Percentiles rank a stretch among this genome's conserved stretches.
Evolutionary conservation across 1,140 invertebrate genomes (phyloP).

Genomic region (Sesamia nonagrioides): DNA sequence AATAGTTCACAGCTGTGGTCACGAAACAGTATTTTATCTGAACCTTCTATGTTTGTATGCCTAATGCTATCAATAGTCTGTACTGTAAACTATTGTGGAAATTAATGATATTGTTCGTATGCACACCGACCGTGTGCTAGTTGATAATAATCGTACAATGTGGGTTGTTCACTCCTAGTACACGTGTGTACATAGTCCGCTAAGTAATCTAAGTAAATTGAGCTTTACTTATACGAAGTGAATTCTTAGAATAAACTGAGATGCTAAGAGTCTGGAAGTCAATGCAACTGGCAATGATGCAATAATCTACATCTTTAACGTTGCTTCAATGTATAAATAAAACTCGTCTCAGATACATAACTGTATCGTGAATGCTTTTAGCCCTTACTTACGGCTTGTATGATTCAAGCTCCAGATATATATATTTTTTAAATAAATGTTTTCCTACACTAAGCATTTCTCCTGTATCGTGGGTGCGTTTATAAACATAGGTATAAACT

Average conservation of each 20-base stretch:
- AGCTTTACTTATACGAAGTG: neutral
- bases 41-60: neutral
- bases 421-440: too few relatives aligned
- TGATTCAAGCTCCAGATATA: neutral
- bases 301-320: slow-evolving; percentile 5
- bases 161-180: slow-evolving; percentile 21
- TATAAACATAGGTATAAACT: too few relatives aligned
- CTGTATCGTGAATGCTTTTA: slow-evolving; percentile 13
- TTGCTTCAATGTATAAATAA: slow-evolving; percentile 4
- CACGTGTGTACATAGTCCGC: neutral
- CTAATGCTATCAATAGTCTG: slow-evolving; percentile 8
- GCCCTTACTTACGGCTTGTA: neutral
- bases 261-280: neutral
- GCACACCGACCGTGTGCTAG: slow-evolving; percentile 20
- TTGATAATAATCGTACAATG: slow-evolving; percentile 34
- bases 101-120: slow-evolving; percentile 32
- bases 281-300: neutral
- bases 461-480: too few relatives aligned
- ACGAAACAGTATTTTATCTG: slow-evolving; percentile 28
- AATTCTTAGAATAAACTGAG: neutral
- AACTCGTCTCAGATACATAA: slow-evolving; percentile 1
- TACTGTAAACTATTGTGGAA: neutral
- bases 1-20: slow-evolving; percentile 6
- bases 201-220: neutral
- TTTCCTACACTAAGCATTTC: too few relatives aligned